Percentiles rank a stretch among this genome's conserved stretches.
These are phyloP conservation scores for Diplolepis rosae DNA, from an alignment of 2,888 invertebrate species.

Conservation along the genomic window DNA sequence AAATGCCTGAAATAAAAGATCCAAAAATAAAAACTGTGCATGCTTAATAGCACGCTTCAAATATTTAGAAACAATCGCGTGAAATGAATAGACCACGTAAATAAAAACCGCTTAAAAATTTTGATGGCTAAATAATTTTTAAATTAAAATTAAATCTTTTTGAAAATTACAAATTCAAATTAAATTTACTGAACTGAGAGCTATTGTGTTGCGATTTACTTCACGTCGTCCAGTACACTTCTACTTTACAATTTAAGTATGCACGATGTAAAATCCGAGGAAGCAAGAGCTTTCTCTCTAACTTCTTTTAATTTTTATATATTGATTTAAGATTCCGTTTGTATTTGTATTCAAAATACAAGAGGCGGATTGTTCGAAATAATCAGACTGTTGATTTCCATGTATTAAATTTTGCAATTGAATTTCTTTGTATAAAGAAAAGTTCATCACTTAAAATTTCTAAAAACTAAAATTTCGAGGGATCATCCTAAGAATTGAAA, in stretches of 20 bases:
- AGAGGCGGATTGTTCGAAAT: conserved; percentile 7
- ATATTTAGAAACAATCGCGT: conserved; percentile 3
- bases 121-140: neutral
- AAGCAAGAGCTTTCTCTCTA: conserved; percentile 5
- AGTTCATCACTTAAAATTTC: neutral
- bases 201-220: neutral
- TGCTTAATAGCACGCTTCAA: neutral
- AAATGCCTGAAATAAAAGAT: conserved; percentile 6
- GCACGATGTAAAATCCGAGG: conserved; percentile 3
- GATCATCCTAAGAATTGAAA: neutral
- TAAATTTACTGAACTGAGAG: neutral
- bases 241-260: conserved; percentile 12
- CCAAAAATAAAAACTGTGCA: conserved; percentile 18
- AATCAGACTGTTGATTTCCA: conserved; percentile 20
- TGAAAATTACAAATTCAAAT: neutral
- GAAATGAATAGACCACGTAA: neutral
- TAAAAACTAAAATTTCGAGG: neutral
- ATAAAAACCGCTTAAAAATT: neutral
- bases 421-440: conserved; percentile 15
- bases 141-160: neutral
- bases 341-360: conserved; percentile 18
- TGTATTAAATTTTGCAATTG: conserved; percentile 24
- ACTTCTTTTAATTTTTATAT: conserved; percentile 10
- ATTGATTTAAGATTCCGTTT: neutral
- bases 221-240: conserved; percentile 1